These are phyloP conservation scores for Phoronis australis DNA, from an alignment of 2,888 invertebrate genomes.

Conservation along the genomic window DNA sequence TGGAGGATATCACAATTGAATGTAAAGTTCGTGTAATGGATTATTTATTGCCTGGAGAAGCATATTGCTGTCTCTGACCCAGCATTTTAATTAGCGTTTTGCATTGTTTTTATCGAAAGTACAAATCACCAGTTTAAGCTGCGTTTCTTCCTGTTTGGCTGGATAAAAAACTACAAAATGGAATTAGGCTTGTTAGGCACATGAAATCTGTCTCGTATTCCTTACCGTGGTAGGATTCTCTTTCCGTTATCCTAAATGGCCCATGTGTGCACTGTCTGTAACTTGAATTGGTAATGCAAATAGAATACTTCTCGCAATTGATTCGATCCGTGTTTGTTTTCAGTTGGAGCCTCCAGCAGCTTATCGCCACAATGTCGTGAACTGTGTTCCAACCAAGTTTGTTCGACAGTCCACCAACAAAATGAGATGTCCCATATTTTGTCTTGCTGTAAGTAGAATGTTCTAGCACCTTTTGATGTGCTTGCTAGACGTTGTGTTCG, in stretches of 20 bases:
- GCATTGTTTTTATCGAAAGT: background rate
- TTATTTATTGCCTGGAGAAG: background rate
- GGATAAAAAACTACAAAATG: too few species aligned
- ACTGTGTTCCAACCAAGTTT: slow-evolving; percentile 76
- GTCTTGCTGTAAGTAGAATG: slow-evolving; percentile 67
- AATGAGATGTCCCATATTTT: slow-evolving; percentile 98
- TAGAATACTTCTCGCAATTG: too few species aligned
- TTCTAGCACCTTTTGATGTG: background rate
- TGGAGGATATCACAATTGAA: background rate
- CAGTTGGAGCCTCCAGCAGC: slow-evolving; percentile 85
- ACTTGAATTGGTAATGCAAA: too few species aligned
- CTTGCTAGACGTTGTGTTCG: background rate
- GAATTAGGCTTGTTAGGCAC: too few species aligned
- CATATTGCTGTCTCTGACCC: too few species aligned
- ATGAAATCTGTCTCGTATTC: too few species aligned
- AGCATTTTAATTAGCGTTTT: background rate
- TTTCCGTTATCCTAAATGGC: too few species aligned
- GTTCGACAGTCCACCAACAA: slow-evolving; percentile 99
- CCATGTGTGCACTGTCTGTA: too few species aligned
- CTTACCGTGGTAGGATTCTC: too few species aligned
- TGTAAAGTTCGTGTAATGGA: background rate
- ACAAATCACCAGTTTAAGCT: background rate
- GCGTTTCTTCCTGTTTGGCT: too few species aligned
- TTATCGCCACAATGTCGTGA: slow-evolving; percentile 90
- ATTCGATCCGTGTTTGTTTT: slow-evolving; percentile 13